These are phyloP conservation scores for Laterallus jamaicensis DNA, from an alignment of 2,113 vertebrate genomes.

Conservation along the genomic window DNA sequence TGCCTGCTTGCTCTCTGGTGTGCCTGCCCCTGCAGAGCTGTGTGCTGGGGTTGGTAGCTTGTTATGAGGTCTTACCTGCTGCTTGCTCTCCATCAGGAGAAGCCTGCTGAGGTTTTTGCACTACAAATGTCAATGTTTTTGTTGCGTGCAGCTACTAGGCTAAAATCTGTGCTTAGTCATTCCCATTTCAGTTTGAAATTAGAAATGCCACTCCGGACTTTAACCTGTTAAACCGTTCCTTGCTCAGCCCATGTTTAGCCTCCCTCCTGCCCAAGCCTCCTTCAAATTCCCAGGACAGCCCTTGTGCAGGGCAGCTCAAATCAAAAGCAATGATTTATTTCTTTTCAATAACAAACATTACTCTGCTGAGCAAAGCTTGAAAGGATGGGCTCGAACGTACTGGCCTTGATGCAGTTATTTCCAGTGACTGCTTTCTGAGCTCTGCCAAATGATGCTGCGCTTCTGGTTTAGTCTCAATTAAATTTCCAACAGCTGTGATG, in stretches of 20 bases:
- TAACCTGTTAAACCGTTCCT: neutral
- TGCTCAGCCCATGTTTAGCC: neutral
- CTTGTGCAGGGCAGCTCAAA: neutral
- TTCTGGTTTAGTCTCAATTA: neutral
- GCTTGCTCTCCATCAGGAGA: neutral
- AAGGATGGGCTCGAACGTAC: neutral
- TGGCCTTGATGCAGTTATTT: neutral
- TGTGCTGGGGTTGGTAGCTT: neutral
- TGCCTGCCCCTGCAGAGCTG: neutral
- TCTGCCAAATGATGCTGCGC: neutral
- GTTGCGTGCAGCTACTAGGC: neutral
- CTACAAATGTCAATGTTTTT: neutral
- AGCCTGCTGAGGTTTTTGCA: neutral
- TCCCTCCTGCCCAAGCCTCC: neutral
- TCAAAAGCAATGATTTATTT: neutral
- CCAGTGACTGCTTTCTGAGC: neutral
- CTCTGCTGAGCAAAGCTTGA: neutral
- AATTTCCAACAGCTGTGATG: neutral
- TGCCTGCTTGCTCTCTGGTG: neutral
- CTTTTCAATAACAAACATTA: neutral
- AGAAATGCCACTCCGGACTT: neutral
- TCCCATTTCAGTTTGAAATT: neutral
- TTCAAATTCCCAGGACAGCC: neutral
- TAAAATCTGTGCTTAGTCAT: neutral
- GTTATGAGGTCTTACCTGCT: neutral